phyloP scores from a whole-genome alignment of 1,140 invertebrate genomes.

The Bombus pyrosoma region DNA sequence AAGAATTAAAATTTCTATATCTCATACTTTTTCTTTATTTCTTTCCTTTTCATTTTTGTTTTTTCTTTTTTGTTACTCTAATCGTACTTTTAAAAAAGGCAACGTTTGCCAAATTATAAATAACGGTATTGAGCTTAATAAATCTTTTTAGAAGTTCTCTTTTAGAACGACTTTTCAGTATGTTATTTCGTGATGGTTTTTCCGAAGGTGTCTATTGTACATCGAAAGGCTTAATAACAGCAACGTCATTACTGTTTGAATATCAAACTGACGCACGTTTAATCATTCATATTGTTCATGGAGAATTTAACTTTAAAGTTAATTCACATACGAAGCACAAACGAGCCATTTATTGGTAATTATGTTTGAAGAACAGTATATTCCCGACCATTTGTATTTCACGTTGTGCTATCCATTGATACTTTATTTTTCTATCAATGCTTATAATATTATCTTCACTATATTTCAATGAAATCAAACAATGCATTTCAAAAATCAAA shows the following conservation, averaged over 20 bases:
- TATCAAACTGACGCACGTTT: background rate
- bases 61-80: background rate
- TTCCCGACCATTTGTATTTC: background rate
- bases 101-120: too few relatives aligned
- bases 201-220: background rate
- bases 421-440: too few relatives aligned
- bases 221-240: background rate
- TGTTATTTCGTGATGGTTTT: background rate
- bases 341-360: background rate
- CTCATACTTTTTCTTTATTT: background rate
- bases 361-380: conserved; percentile 12
- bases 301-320: background rate
- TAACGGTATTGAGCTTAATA: too few relatives aligned
- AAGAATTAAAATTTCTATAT: background rate
- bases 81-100: too few relatives aligned
- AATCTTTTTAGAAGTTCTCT: too few relatives aligned
- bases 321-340: background rate
- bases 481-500: background rate
- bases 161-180: too few relatives aligned
- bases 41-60: background rate
- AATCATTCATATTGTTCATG: background rate
- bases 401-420: background rate
- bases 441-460: background rate
- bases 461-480: background rate
- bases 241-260: background rate